phyloP scores from a whole-genome alignment of 1,140 invertebrate species.

The Drosophila auraria region DNA sequence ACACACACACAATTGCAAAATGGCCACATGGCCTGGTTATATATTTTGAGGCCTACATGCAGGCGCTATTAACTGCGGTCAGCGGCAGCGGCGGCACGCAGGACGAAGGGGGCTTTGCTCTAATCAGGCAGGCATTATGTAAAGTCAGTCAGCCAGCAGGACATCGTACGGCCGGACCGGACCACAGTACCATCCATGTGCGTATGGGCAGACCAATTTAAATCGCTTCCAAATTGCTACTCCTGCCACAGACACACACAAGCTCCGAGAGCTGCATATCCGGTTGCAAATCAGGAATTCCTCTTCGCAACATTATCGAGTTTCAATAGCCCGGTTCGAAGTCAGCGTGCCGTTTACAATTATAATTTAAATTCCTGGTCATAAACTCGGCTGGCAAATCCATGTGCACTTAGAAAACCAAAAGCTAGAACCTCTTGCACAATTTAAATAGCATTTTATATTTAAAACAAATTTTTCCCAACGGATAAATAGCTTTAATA shows the following conservation, averaged over 20 bases:
- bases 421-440: too few species aligned
- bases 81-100: not conserved
- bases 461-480: too few species aligned
- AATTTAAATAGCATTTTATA: too few species aligned
- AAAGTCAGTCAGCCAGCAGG: constrained; percentile 70
- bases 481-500: too few species aligned
- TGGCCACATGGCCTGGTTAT: constrained; percentile 62
- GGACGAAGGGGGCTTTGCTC: constrained; percentile 7
- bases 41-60: constrained; percentile 76
- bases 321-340: constrained; percentile 11
- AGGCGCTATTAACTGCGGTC: constrained; percentile 69
- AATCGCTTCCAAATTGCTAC: constrained; percentile 36
- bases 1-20: constrained; percentile 30
- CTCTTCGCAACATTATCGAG: constrained; percentile 34
- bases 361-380: constrained; percentile 52
- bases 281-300: constrained; percentile 39
- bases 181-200: constrained; percentile 40
- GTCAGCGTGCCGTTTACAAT: constrained; percentile 21
- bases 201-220: constrained; percentile 51
- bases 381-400: constrained; percentile 36
- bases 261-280: constrained; percentile 20
- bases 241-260: constrained; percentile 12
- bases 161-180: constrained; percentile 13
- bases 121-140: constrained; percentile 80
- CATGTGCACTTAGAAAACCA: not conserved